phyloP scores from a whole-genome alignment of 2,888 invertebrate genomes.

The Dendrolimus pini region DNA sequence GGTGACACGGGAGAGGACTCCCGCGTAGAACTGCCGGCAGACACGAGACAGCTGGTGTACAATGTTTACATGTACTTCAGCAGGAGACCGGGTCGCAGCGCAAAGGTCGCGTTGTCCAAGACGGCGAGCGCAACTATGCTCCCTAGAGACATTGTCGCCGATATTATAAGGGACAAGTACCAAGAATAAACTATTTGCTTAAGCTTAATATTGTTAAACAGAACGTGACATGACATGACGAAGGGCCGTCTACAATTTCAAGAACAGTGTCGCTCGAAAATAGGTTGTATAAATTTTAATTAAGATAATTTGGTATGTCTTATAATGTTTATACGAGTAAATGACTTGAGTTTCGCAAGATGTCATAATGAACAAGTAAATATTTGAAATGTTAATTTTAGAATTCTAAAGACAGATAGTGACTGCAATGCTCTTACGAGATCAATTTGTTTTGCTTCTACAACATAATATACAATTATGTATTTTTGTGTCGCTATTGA shows the following conservation, averaged over 20 bases:
- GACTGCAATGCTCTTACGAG: too few relatives aligned
- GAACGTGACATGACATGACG: not conserved
- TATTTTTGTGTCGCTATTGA: too few relatives aligned
- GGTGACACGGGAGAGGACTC: slow-evolving; percentile 48
- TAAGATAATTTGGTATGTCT: too few relatives aligned
- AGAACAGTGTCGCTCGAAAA: not conserved
- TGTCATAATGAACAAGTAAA: too few relatives aligned
- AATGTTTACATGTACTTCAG: slow-evolving; percentile 68
- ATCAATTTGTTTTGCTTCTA: too few relatives aligned
- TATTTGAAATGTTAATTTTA: too few relatives aligned
- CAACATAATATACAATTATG: too few relatives aligned
- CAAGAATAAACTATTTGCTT: slow-evolving; percentile 16
- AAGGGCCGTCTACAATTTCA: not conserved
- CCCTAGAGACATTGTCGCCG: slow-evolving; percentile 62
- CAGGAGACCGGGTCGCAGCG: slow-evolving; percentile 55
- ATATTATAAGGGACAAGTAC: slow-evolving; percentile 63
- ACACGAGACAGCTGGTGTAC: slow-evolving; percentile 64
- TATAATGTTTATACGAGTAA: too few relatives aligned
- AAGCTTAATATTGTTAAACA: not conserved
- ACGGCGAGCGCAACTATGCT: slow-evolving; percentile 67
- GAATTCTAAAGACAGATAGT: too few relatives aligned
- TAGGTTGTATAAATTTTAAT: not conserved
- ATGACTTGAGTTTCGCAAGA: too few relatives aligned
- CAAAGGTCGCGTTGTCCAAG: slow-evolving; percentile 55
- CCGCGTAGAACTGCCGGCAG: slow-evolving; percentile 56